Evolutionary conservation across 2,888 invertebrate genomes (phyloP).

Genomic region (Alloplasta piceator): DNA sequence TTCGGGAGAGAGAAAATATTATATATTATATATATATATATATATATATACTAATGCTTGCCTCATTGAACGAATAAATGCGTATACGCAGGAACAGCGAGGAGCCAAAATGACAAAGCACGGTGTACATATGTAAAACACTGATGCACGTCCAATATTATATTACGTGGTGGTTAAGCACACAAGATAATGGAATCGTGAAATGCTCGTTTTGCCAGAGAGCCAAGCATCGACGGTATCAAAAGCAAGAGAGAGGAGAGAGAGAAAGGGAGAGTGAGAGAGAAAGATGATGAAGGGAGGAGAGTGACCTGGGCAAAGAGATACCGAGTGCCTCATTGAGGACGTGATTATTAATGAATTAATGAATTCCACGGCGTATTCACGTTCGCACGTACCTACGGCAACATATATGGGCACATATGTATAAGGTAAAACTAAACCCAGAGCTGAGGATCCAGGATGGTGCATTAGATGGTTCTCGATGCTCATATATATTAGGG

Average conservation of each 20-base stretch:
- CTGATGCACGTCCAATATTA: slow-evolving; percentile 49
- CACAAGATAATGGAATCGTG: slow-evolving; percentile 60
- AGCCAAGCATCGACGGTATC: neutral
- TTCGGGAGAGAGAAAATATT: no score
- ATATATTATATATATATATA: neutral
- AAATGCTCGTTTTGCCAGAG: slow-evolving; percentile 51
- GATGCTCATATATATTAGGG: slow-evolving; percentile 4
- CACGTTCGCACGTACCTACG: slow-evolving; percentile 41
- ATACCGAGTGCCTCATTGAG: slow-evolving; percentile 54
- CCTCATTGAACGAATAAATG: neutral
- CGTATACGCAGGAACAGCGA: neutral
- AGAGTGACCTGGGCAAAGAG: slow-evolving; percentile 38
- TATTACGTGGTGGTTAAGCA: slow-evolving; percentile 40
- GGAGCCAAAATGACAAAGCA: slow-evolving; percentile 14
- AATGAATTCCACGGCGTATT: slow-evolving; percentile 58
- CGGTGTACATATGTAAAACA: slow-evolving; percentile 41
- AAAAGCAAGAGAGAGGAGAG: slow-evolving; percentile 1
- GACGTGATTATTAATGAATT: slow-evolving; percentile 63
- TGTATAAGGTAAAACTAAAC: slow-evolving; percentile 20
- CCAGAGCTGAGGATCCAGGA: slow-evolving; percentile 19
- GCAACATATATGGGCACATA: neutral
- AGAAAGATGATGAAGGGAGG: neutral
- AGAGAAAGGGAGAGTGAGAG: slow-evolving; percentile 22
- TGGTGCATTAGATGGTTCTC: slow-evolving; percentile 18
- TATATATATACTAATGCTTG: neutral